Base-by-base conservation (phyloP, 2,113 vertebrate genomes). In the Rynchops niger region DNA sequence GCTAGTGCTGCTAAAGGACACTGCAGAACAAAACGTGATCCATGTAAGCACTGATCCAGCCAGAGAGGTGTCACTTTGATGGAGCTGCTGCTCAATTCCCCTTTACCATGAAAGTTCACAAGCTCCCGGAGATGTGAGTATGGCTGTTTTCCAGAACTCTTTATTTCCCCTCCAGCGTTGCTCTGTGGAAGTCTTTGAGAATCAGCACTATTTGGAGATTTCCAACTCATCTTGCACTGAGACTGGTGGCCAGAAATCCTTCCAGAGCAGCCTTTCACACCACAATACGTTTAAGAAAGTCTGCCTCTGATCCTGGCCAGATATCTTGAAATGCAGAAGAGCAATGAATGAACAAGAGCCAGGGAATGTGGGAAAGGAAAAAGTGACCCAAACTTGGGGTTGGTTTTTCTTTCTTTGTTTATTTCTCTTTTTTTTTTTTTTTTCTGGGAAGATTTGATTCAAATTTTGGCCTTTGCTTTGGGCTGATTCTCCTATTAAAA, bases 281-380 rank as follows among this genome's bases (percentile, higher is more conserved):
- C 79, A 87, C 66, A 90, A 43, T 87, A 85, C 66, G 23, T 88
- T 94, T 77, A 87, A 95, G 91, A 76, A 89, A 95, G 87, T 74
- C 91, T 91, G 82, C 63, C n/a, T 90, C 82, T 8, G 38, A 77
- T 95, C 62, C 79, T 94, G 89, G 86, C 89, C 67, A 53, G 74
- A 94, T 96, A 93, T 66, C 47, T 93, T 86, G 87, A 93, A 97
- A 95, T 86, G 62, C 74, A 95, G 87, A 94, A 83, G 89, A 97
- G 81, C 91, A 91, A 58, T 50, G 95, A 73, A 87, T 88, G 84
- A 96, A 67, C 36, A 91, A 89, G 61, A 55, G 71, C 84, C 95
- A 96, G 87, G 63, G 84, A 93, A 95, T 81, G 74, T 86, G 84
- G 74, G 70, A 93, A 96, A 94, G 91, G 96, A 95, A 97, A 96